phyloP scores from a whole-genome alignment of 2,113 vertebrate genomes.

The Empidonax alnorum region DNA sequence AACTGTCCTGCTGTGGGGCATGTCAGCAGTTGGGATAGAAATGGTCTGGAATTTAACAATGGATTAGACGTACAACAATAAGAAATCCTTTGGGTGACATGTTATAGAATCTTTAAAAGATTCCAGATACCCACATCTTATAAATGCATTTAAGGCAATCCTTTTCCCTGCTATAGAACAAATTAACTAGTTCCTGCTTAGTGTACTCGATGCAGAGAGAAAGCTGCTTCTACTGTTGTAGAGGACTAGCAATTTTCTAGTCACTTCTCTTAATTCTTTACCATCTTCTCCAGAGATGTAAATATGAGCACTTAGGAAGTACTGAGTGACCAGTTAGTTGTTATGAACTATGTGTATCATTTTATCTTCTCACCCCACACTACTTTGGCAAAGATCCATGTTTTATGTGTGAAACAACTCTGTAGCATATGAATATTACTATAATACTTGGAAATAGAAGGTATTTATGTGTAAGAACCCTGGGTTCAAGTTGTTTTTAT shows the following conservation, averaged over 20 bases:
- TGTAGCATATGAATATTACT: background rate
- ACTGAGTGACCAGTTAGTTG: background rate
- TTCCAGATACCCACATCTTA: conserved; percentile 24
- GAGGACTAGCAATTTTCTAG: background rate
- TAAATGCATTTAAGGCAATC: background rate
- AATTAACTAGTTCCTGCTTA: conserved; percentile 7
- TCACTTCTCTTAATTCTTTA: background rate
- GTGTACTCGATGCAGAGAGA: background rate
- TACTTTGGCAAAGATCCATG: background rate
- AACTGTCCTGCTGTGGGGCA: conserved; percentile 41
- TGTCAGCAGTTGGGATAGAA: conserved; percentile 36
- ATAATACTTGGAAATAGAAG: background rate
- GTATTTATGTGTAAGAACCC: background rate
- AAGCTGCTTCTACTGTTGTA: background rate
- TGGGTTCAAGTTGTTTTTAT: background rate
- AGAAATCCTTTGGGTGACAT: conserved; percentile 25
- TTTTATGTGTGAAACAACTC: background rate
- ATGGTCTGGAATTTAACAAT: conserved; percentile 32
- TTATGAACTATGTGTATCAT: background rate
- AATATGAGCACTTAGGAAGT: background rate
- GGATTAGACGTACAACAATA: conserved; percentile 36
- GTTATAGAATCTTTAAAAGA: conserved; percentile 52
- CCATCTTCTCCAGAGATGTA: background rate
- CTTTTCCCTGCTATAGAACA: background rate
- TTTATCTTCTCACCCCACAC: background rate